Conservation (phyloP, 2,888 invertebrate species). For the Dolichomitus sp. region DNA sequence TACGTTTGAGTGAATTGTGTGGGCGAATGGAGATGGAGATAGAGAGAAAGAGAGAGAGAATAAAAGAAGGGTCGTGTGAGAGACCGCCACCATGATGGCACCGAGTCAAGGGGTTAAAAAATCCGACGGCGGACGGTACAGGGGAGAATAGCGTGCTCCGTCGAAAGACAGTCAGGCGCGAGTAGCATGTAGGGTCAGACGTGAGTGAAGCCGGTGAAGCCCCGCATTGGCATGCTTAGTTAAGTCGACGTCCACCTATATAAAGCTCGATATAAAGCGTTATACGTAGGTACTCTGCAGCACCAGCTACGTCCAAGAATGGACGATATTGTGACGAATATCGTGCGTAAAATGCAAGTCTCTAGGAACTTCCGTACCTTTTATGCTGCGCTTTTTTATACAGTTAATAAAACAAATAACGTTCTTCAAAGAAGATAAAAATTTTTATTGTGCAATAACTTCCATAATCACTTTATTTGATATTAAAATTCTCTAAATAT, state of each 20-base stretch:
- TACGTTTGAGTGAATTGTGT: conserved; percentile 37
- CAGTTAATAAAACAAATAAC: background rate
- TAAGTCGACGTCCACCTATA: conserved; percentile 84
- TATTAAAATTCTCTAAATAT: no score
- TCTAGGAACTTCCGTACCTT: background rate
- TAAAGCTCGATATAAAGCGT: conserved; percentile 70
- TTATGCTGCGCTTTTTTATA: background rate
- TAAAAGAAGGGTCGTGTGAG: conserved; percentile 13
- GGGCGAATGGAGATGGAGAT: conserved; percentile 12
- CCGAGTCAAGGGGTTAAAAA: conserved; percentile 59
- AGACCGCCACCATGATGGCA: conserved; percentile 36
- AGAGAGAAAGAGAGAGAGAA: conserved; percentile 6
- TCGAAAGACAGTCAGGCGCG: conserved; percentile 53
- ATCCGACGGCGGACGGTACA: conserved; percentile 27
- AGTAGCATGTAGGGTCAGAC: conserved; percentile 78
- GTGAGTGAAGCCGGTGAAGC: conserved; percentile 83
- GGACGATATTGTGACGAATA: background rate
- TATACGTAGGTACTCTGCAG: conserved; percentile 26
- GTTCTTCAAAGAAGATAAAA: no score
- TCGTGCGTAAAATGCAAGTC: conserved; percentile 17
- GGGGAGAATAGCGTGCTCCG: conserved; percentile 58
- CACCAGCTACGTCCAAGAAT: background rate
- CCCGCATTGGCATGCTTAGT: conserved; percentile 80
- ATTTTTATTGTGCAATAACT: background rate
- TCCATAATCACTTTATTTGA: background rate